Evolutionary conservation across 2,888 invertebrate genomes (phyloP), one percentile per base, ranked within the genome.

Genomic region (Agrochola lota): DNA sequence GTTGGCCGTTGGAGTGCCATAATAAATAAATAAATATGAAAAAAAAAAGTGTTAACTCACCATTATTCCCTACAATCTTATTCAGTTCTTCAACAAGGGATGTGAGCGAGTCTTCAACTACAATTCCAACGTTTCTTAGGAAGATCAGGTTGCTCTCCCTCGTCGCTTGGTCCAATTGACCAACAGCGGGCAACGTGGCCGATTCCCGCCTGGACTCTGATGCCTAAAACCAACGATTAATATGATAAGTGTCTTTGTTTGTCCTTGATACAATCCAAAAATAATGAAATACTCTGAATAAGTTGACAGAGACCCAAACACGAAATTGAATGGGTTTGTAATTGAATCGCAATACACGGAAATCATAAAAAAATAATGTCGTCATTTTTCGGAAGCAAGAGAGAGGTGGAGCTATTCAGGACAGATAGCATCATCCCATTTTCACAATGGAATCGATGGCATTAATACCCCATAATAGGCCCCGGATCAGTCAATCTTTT

Each of bases 141-240:
- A 91, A 91, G 0, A 88, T 85, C 60, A 94, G 77, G 74, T 95
- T 95, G 49, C 83, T 91, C 63, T 94, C 93, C 59, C 94, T 90
- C 1, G 91, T 91, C 9, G 86, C 88, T 5, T 92, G 90, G 85
- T 95, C 94, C 11, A 92, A 71, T 35, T 91, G 91, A 7, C 81
- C 86, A 3, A 88, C 83, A 3, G 81, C 73, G 11, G 86, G 87
- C 15, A 91, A 75, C 0, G 86, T 83, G 11, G 80, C 17, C 0
- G 87, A 90, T 3, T 90, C 91, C 15, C 83, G 80, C 55, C 85
- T 77, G 7, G 81, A 71, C 55, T 89, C 86, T 52, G 80, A 76
- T 26, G 80, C 84, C 92, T 92, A 83, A 8, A 84, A 85, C 69
- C 78, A 84, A 84, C 7, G 0, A 35, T 15, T 59, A 8, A 23